These are phyloP conservation scores for Eurois occulta DNA, from an alignment of 2,888 invertebrate species.

Conservation along the genomic window DNA sequence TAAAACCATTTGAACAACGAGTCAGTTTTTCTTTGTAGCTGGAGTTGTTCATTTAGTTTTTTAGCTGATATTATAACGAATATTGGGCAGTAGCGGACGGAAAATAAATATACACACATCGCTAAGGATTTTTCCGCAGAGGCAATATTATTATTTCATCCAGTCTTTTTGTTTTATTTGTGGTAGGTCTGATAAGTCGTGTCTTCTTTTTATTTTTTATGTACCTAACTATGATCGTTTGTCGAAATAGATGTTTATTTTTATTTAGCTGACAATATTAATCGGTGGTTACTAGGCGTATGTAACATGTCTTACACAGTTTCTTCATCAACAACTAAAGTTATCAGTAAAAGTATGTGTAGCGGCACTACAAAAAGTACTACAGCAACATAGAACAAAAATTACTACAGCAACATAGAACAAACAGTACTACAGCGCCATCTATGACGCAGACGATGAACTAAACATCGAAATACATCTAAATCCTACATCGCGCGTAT, in stretches of 20 bases:
- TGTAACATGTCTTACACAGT: no score
- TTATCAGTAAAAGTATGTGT: no score
- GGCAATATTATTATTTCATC: background rate
- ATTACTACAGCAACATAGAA: no score
- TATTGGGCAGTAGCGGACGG: background rate
- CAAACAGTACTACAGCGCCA: no score
- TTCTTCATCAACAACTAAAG: no score
- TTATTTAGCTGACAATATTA: background rate
- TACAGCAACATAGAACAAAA: no score
- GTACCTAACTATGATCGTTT: background rate
- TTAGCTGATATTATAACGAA: background rate
- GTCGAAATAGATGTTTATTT: background rate
- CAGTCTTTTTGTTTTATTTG: background rate
- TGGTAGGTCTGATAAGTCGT: background rate
- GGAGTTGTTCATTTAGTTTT: background rate
- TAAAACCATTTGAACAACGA: background rate
- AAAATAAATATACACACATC: background rate
- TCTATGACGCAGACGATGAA: no score
- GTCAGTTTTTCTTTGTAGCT: background rate
- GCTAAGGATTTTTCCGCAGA: background rate
- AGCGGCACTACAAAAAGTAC: no score
- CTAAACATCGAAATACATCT: no score
- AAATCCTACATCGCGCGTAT: no score
- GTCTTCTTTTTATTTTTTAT: background rate
- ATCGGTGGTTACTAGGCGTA: background rate